Percentiles rank a stretch among this genome's conserved stretches.
These are phyloP conservation scores for Setophaga coronata DNA, from an alignment of 2,113 vertebrate genomes.

Conservation along the genomic window DNA sequence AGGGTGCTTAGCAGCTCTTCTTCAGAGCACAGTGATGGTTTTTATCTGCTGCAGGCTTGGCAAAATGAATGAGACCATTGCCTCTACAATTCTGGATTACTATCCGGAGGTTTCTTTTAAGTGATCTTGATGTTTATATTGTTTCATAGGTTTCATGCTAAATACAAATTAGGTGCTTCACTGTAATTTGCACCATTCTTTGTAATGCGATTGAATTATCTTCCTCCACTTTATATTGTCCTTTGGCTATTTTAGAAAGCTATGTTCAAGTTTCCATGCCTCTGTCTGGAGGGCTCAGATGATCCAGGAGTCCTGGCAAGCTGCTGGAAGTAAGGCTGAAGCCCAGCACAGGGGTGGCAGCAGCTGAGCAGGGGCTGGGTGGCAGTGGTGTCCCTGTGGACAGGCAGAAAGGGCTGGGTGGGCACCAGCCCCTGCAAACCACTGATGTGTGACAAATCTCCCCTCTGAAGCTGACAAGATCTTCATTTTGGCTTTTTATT, in stretches of 20 bases:
- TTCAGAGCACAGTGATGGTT: neutral
- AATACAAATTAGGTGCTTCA: neutral
- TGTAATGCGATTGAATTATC: neutral
- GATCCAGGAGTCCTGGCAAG: neutral
- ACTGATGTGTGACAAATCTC: constrained; percentile 59
- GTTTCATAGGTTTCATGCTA: neutral
- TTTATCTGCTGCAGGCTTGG: neutral
- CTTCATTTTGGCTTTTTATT: constrained; percentile 35
- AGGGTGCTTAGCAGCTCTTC: neutral
- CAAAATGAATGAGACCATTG: neutral
- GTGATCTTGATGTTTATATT: neutral
- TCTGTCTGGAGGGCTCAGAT: neutral
- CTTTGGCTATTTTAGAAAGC: constrained; percentile 7
- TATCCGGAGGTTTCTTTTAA: neutral
- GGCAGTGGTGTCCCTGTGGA: neutral
- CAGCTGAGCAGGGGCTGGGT: neutral
- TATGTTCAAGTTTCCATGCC: neutral
- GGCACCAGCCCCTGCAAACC: neutral
- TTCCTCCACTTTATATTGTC: neutral
- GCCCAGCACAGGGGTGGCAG: neutral
- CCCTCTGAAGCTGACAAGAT: constrained; percentile 26
- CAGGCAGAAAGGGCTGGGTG: neutral
- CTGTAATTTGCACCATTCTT: neutral
- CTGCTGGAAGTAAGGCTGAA: neutral
- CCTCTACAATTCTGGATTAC: neutral